These are phyloP conservation scores for Parapsyche elsis DNA, from an alignment of 1,140 invertebrate genomes.

Conservation along the genomic window DNA sequence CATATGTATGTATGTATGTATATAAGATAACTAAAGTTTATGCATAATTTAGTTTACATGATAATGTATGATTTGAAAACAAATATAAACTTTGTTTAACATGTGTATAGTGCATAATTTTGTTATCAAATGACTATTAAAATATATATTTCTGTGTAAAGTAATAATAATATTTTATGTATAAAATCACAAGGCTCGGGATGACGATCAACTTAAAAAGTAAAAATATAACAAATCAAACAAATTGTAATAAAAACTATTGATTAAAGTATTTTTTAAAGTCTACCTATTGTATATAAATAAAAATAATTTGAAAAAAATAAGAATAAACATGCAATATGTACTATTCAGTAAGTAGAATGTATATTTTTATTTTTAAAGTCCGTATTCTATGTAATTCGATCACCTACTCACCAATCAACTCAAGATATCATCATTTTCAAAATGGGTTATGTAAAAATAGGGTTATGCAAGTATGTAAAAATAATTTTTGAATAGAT, in stretches of 20 bases:
- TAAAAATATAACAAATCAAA: conserved; percentile 10
- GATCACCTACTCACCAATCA: background rate
- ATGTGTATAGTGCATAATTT: too few relatives aligned
- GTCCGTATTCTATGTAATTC: too few relatives aligned
- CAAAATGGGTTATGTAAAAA: background rate
- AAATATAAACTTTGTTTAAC: too few relatives aligned
- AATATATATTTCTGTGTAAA: too few relatives aligned
- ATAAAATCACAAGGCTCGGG: background rate
- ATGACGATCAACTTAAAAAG: background rate
- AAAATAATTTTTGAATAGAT: conserved; percentile 11
- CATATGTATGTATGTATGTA: too few relatives aligned
- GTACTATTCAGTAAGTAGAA: background rate
- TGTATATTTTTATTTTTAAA: background rate
- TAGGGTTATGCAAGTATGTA: background rate
- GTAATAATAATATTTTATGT: too few relatives aligned
- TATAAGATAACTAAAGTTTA: background rate
- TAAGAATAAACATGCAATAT: conserved; percentile 1
- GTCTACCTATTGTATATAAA: background rate
- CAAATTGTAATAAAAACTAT: background rate
- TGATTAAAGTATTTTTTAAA: background rate
- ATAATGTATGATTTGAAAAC: too few relatives aligned
- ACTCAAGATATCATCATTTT: conserved; percentile 9
- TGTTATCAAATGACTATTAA: too few relatives aligned
- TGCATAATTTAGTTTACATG: background rate
- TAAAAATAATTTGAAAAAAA: conserved; percentile 1